These are phyloP conservation scores for Calidris pugnax DNA, from an alignment of 2,113 vertebrate genomes.

Conservation along the genomic window DNA sequence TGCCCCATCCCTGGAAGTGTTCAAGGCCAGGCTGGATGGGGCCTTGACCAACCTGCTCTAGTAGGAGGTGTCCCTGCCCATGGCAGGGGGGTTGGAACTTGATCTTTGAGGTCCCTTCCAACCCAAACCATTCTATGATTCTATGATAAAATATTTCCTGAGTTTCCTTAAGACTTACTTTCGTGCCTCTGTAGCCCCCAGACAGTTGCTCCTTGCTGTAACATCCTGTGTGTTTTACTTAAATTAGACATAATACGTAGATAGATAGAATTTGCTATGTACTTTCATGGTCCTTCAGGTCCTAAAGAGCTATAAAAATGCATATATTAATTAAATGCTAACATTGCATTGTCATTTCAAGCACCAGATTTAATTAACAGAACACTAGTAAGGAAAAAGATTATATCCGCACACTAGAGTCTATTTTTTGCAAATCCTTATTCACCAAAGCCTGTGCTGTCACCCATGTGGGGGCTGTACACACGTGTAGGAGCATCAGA, in stretches of 20 bases:
- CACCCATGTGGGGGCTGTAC: background rate
- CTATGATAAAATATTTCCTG: conserved; percentile 2
- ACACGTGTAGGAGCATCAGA: background rate
- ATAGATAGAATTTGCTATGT: background rate
- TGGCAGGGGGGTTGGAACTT: no score
- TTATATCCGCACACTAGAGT: background rate
- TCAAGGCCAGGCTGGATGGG: no score
- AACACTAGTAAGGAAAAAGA: background rate
- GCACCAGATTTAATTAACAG: conserved; percentile 22
- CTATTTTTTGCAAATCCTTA: background rate
- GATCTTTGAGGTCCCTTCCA: no score
- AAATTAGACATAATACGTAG: background rate
- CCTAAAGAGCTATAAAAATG: background rate
- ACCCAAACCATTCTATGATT: no score
- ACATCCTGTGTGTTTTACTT: background rate
- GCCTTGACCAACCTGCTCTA: no score
- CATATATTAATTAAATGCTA: conserved; percentile 25
- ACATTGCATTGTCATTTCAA: conserved; percentile 22
- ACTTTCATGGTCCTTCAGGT: background rate
- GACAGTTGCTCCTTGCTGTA: background rate
- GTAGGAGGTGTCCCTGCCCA: no score
- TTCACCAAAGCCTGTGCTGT: background rate
- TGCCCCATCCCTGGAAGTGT: no score
- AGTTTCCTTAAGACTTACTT: background rate
- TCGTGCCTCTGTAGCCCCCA: background rate